Percentiles rank a stretch among this genome's conserved stretches.
Conservation (phyloP, 2,888 invertebrate species). For the Drosophila helvetica region DNA sequence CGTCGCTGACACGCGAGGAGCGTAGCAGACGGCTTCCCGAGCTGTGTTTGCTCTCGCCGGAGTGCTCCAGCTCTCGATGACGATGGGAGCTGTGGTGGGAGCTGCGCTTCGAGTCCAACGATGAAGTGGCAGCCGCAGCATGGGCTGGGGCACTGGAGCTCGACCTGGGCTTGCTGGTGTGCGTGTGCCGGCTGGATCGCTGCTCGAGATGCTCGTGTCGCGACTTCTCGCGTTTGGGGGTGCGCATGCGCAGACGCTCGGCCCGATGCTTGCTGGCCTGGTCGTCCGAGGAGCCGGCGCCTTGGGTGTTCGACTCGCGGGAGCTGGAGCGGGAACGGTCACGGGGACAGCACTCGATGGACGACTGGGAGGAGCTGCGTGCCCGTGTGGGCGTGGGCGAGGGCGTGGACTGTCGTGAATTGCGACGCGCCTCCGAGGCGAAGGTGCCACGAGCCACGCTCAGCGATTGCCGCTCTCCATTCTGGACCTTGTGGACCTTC, state of each 20-base stretch:
- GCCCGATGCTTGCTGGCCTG: conserved; percentile 60
- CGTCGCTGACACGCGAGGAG: conserved; percentile 62
- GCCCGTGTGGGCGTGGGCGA: conserved; percentile 73
- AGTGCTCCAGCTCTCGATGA: conserved; percentile 55
- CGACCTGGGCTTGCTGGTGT: conserved; percentile 53
- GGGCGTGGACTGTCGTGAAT: conserved; percentile 66
- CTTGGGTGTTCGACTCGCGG: conserved; percentile 74
- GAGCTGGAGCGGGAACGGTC: conserved; percentile 82
- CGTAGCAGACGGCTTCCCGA: conserved; percentile 61
- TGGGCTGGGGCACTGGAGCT: conserved; percentile 19
- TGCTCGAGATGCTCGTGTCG: conserved; percentile 57
- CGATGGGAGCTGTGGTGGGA: conserved; percentile 67
- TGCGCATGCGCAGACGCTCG: conserved; percentile 73
- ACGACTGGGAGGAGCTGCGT: conserved; percentile 82
- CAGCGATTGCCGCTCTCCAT: conserved; percentile 56
- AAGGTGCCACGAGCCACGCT: conserved; percentile 74
- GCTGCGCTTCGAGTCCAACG: conserved; percentile 59
- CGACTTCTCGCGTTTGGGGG: conserved; percentile 70
- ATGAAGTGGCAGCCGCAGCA: conserved; percentile 27
- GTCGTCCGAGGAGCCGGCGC: conserved; percentile 78
- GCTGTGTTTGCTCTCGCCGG: conserved; percentile 51
- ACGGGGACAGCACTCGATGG: conserved; percentile 80
- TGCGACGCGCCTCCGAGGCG: conserved; percentile 78
- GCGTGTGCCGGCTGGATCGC: conserved; percentile 42
- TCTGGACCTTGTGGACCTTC: conserved; percentile 70